Base-by-base conservation (phyloP, 2,888 invertebrate genomes). In the Protonemura montana region DNA sequence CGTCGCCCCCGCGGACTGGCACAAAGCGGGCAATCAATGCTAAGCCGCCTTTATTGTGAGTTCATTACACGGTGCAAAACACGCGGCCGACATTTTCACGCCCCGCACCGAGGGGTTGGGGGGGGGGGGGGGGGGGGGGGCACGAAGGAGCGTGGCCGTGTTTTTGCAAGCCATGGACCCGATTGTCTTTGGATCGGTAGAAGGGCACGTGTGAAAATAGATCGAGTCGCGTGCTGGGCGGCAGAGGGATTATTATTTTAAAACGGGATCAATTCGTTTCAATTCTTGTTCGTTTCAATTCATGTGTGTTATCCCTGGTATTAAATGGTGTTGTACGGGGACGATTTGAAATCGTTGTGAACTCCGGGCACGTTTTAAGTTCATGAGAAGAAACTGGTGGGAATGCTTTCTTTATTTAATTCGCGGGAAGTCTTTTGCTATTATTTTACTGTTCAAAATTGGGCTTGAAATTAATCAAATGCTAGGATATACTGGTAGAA, bases 11-110 rank as follows among this genome's bases (percentile, higher is more conserved):
- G 30, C n/a, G 41, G n/a, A 10, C 42, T 82, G 27, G 10, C 59
- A 59, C 85, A 87, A 82, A 80, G 82, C 81, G 81, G 59, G 85
- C 86, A 86, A 86, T 86, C 86, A 86, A 81, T 78, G 86, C 80
- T 85, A 87, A 87, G 87, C 87, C 82, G 78, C 85, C 85, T 76
- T 87, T 85, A 87, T 87, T 87, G 87, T 85, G 85, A 82, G 85
- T 85, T 87, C 85, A 85, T 87, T 87, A 87, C 41, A 82, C 87
- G 27, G 81, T 29, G 41, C 29, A 81, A 30, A 81, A 81, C 59
- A 59, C 59, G 59, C 16, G 59, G 59, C 59, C 16, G 21, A 59
- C 21, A 59, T 3, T 13, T 59, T 59, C 59, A 59, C 59, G 59
- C 59, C 59, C 59, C 13, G 59, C 13, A 10, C 59, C 59, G 35